Evolutionary conservation across 2,888 invertebrate species (phyloP), one percentile per base, ranked within the genome.

Genomic region (Rhopalosiphum nymphaeae): DNA sequence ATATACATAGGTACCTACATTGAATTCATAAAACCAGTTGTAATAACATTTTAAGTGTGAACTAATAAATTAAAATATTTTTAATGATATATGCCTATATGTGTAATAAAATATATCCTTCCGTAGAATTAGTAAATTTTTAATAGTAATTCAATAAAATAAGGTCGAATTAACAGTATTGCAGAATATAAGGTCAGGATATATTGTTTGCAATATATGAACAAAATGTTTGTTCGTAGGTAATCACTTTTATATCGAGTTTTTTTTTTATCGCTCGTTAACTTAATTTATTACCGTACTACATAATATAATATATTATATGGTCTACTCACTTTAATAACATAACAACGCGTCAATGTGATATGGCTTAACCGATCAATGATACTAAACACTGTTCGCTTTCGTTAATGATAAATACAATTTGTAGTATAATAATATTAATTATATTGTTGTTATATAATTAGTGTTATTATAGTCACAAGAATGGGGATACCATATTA

Each of bases 341-440:
- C 46, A 49, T 29, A 49, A 21, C 87, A 49, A 49, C 49, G 29
- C 49, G 49, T 67, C 67, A 67, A 16, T 67, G n/a, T 16, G 67
- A 67, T 67, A n/a, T n/a, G 67, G 67, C n/a, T 67, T 53, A 49
- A 49, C 87, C 87, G 36, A 87, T 87, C 49, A 87, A 49, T 46
- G 87, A 53, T n/a, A n/a, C 49, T n/a, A n/a, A 87, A 87, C 49
- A n/a, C 21, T 67, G 16, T 36, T 67, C 67, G 36, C n/a, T 36
- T 67, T 21, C n/a, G 67, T 67, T n/a, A 67, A 67, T 67, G n/a
- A n/a, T 67, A 16, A 67, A 16, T 67, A 36, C n/a, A 67, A 67
- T 36, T 16, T 7, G 4, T 16, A n/a, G 16, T 67, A 36, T 67
- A 67, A 67, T 67, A 67, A 16, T n/a, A n/a, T 67, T 67, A 67